These are phyloP conservation scores for Artemia sinica DNA, from an alignment of 2,888 invertebrate species.

Conservation along the genomic window DNA sequence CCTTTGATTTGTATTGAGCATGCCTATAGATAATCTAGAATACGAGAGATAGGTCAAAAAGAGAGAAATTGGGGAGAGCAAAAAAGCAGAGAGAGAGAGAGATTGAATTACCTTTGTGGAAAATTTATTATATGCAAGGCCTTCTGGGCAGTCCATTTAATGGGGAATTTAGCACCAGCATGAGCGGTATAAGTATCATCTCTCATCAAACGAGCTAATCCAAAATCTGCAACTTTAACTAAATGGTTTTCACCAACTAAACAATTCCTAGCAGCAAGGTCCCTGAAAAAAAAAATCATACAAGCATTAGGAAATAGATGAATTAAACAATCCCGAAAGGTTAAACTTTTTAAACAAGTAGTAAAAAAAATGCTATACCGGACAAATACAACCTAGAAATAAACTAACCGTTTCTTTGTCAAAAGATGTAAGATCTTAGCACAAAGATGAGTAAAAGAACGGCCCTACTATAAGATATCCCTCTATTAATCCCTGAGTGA, in stretches of 20 bases:
- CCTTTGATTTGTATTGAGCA: neutral
- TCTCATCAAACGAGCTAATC: slow-evolving; percentile 87
- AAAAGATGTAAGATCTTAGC: no score
- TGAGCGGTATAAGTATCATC: slow-evolving; percentile 99
- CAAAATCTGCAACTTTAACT: slow-evolving; percentile 98
- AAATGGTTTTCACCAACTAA: slow-evolving; percentile 90
- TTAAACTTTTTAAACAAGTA: no score
- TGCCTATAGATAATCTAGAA: neutral
- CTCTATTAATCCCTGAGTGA: no score
- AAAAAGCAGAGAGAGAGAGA: neutral
- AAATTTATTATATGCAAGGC: slow-evolving; percentile 95
- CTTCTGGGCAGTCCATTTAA: slow-evolving; percentile 99
- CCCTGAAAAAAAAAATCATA: slow-evolving; percentile 39
- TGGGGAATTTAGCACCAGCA: slow-evolving; percentile 97
- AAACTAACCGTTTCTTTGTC: no score
- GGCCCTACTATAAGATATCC: no score
- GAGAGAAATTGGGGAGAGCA: neutral
- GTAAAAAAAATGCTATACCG: no score
- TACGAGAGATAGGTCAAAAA: neutral
- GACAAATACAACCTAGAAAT: no score
- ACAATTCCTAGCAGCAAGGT: slow-evolving; percentile 97
- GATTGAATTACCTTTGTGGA: slow-evolving; percentile 49
- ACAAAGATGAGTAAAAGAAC: no score
- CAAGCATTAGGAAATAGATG: no score
- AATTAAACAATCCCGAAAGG: no score